Conservation (phyloP, 1,140 invertebrate species). For the Heterodera carotae region DNA sequence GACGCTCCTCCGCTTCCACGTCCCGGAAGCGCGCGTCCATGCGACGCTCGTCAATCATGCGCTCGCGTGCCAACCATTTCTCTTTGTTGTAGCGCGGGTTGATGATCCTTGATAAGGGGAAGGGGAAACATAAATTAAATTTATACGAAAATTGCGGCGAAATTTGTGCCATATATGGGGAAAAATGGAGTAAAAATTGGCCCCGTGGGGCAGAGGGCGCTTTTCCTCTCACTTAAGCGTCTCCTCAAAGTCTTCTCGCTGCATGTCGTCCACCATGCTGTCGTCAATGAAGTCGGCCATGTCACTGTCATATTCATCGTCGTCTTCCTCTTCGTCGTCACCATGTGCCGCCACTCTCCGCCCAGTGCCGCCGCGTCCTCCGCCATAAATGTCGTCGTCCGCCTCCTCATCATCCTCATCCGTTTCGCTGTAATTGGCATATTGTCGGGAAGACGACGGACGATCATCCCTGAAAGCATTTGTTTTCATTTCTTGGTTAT, state of each 20-base stretch:
- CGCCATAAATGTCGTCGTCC: no score
- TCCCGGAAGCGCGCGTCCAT: constrained; percentile 56
- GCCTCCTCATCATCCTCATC: constrained; percentile 42
- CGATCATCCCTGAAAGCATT: not conserved
- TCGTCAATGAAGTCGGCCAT: constrained; percentile 63
- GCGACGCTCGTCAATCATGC: constrained; percentile 56
- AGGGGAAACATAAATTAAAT: constrained; percentile 23
- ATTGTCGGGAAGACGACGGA: not conserved
- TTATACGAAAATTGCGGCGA: not conserved
- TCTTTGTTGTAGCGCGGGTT: constrained; percentile 56
- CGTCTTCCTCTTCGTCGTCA: constrained; percentile 2
- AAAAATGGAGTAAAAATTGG: not conserved
- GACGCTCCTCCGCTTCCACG: constrained; percentile 51
- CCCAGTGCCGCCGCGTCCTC: no score
- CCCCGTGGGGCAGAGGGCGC: no score
- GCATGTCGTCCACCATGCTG: constrained; percentile 51
- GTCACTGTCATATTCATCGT: constrained; percentile 57
- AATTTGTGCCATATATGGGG: constrained; percentile 11
- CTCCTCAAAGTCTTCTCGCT: constrained; percentile 55
- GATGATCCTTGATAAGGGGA: constrained; percentile 42
- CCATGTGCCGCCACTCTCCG: no score
- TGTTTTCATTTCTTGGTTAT: constrained; percentile 14
- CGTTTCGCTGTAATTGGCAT: constrained; percentile 43
- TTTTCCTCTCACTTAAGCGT: constrained; percentile 45
- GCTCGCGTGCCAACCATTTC: constrained; percentile 55